Evolutionary conservation across 2,113 vertebrate species (phyloP).

Genomic region (Stegastes partitus): DNA sequence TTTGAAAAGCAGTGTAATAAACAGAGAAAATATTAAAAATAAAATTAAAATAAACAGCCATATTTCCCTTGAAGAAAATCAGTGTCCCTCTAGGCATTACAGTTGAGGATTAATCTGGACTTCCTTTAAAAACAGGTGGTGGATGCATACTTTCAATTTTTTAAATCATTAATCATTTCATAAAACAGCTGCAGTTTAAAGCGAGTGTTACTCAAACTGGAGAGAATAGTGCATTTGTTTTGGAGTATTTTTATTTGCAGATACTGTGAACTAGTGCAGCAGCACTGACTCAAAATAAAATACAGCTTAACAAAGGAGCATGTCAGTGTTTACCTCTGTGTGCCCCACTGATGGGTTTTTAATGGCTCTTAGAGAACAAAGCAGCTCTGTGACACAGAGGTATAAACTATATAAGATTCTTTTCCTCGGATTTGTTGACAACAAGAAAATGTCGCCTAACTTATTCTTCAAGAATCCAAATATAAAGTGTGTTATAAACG

Average conservation of each 20-base stretch:
- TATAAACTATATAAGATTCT: background rate
- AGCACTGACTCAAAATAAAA: background rate
- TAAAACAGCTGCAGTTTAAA: background rate
- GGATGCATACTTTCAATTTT: background rate
- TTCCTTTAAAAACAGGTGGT: background rate
- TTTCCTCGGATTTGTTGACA: background rate
- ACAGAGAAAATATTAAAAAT: no score
- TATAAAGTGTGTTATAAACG: background rate
- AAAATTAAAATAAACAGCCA: no score
- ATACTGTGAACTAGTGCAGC: background rate
- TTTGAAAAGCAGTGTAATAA: no score
- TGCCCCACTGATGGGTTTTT: background rate
- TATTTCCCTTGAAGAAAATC: no score
- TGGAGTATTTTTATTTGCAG: background rate
- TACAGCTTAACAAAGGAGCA: background rate
- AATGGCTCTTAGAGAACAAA: background rate
- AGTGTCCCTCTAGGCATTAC: background rate
- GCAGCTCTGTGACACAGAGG: background rate
- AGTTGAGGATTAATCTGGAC: background rate
- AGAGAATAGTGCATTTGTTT: background rate
- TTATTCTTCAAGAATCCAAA: no score
- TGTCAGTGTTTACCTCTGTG: background rate
- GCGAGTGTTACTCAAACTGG: background rate
- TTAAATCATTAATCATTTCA: background rate
- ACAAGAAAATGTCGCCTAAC: background rate